These are phyloP conservation scores for Protula sp. DNA, from an alignment of 2,888 invertebrate genomes.

Conservation along the genomic window DNA sequence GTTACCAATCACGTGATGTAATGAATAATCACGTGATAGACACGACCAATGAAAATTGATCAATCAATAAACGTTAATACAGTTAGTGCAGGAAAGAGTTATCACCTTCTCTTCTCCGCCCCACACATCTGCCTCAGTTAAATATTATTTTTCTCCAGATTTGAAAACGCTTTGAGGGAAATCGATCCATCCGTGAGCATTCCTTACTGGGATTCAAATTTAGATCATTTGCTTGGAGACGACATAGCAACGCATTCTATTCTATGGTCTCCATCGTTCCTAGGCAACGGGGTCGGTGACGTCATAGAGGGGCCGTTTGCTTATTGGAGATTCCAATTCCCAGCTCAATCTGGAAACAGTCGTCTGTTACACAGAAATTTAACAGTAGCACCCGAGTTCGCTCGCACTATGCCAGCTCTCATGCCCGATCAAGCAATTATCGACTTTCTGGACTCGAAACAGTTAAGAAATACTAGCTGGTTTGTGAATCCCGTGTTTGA, in stretches of 20 bases:
- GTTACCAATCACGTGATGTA: no score
- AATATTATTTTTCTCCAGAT: conserved; percentile 20
- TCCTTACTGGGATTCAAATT: conserved; percentile 51
- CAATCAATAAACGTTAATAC: no score
- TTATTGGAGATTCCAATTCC: conserved; percentile 29
- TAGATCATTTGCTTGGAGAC: conserved; percentile 44
- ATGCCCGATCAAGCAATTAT: conserved; percentile 9
- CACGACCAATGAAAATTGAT: no score
- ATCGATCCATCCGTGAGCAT: conserved; percentile 44
- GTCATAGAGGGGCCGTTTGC: conserved; percentile 43
- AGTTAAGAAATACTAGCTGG: conserved; percentile 5
- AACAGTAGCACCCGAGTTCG: neutral
- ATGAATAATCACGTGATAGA: no score
- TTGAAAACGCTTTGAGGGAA: conserved; percentile 33
- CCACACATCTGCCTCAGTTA: no score
- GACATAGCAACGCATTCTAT: conserved; percentile 37
- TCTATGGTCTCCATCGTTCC: conserved; percentile 44
- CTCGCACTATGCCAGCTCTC: neutral
- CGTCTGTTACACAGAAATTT: neutral
- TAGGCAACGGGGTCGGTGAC: conserved; percentile 43
- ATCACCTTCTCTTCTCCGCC: no score
- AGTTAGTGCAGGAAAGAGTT: no score
- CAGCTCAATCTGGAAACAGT: neutral
- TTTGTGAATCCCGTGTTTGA: conserved; percentile 31
- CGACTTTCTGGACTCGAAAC: conserved; percentile 2